These are phyloP conservation scores for Coregonus clupeaformis DNA, from an alignment of 2,113 vertebrate species.

Conservation along the genomic window DNA sequence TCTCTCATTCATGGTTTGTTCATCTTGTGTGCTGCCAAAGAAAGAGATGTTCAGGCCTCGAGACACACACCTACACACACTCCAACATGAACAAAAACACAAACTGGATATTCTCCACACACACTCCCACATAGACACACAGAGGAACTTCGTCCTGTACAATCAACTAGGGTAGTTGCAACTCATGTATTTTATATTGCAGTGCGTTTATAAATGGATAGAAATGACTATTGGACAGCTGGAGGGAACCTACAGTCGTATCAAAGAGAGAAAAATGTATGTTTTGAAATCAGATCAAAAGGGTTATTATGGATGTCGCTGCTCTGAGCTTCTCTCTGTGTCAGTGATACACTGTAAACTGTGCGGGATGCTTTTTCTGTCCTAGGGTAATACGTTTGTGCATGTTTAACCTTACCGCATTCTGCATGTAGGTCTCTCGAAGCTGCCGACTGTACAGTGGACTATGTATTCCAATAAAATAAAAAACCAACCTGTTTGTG, in stretches of 20 bases:
- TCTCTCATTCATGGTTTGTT: conserved; percentile 57
- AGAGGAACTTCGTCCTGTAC: conserved; percentile 45
- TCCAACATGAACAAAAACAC: conserved; percentile 8
- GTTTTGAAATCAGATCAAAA: conserved; percentile 44
- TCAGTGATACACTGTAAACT: conserved; percentile 37
- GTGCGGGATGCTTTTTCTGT: conserved; percentile 23
- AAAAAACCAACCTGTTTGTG: conserved; percentile 64
- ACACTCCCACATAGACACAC: conserved; percentile 20
- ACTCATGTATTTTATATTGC: conserved; percentile 5
- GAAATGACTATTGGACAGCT: conserved; percentile 24
- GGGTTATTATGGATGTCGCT: conserved; percentile 24
- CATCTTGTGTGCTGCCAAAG: conserved; percentile 72
- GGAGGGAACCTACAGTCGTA: conserved; percentile 36
- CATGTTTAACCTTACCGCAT: conserved; percentile 74
- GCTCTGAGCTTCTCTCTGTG: conserved; percentile 41
- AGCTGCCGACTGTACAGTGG: conserved; percentile 74
- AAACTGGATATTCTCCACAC: conserved; percentile 13
- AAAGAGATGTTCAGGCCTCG: conserved; percentile 54
- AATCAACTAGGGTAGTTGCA: conserved; percentile 37
- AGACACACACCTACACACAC: conserved; percentile 4
- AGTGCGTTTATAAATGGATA: conserved; percentile 37
- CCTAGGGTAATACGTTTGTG: conserved; percentile 65
- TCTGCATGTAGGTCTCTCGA: conserved; percentile 75
- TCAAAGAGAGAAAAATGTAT: conserved; percentile 33
- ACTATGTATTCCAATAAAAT: conserved; percentile 78